Percentiles rank a stretch among this genome's conserved stretches.
Conservation (phyloP, 2,797 vertebrate genomes). For the Notolepis coatsorum region DNA sequence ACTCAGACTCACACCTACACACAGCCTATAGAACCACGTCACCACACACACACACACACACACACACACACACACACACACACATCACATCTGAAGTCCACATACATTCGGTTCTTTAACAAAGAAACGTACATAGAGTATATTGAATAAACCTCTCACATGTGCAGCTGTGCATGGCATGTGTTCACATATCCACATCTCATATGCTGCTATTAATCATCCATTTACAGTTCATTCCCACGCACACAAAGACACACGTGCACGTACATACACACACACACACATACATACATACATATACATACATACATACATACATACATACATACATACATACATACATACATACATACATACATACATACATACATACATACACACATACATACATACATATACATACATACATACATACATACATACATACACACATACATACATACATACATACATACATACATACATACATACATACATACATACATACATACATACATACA, state of each 20-base stretch:
- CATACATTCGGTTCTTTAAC: constrained; percentile 35
- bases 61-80: too few species aligned
- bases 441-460: too few species aligned
- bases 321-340: too few species aligned
- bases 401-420: too few species aligned
- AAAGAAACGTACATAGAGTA: constrained; percentile 50
- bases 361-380: too few species aligned
- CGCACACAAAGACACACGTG: constrained; percentile 40
- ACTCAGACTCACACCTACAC: constrained; percentile 53
- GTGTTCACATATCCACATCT: constrained; percentile 62
- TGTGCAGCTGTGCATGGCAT: constrained; percentile 66
- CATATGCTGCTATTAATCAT: constrained; percentile 60
- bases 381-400: too few species aligned
- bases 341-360: too few species aligned
- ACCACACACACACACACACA: constrained; percentile 29
- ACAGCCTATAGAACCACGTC: constrained; percentile 40
- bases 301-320: constrained; percentile 44
- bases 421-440: too few species aligned
- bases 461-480: too few species aligned
- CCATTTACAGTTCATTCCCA: constrained; percentile 32
- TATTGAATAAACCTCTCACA: constrained; percentile 56
- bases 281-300: constrained; percentile 13
- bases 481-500: constrained; percentile 5
- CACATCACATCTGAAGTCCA: constrained; percentile 15
- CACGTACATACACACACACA: constrained; percentile 21